phyloP scores from a whole-genome alignment of 2,797 vertebrate species.

The Acridotheres tristis region DNA sequence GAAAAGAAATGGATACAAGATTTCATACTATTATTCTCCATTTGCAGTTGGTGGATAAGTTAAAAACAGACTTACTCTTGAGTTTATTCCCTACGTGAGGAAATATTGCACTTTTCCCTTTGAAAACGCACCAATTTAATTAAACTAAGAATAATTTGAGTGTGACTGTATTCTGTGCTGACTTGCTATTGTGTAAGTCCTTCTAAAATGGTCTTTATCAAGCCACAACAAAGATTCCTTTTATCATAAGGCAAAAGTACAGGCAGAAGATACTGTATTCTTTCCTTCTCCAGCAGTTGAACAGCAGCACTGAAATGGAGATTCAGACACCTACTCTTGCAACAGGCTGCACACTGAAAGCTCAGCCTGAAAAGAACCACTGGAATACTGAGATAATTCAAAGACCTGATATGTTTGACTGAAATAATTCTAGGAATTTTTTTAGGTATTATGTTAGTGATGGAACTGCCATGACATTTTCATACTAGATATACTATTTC shows the following conservation, averaged over 20 bases:
- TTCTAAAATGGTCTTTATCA: constrained; percentile 3
- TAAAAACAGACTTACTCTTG: not conserved
- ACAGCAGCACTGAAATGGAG: not conserved
- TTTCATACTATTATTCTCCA: not conserved
- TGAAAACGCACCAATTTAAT: not conserved
- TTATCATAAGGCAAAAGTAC: not conserved
- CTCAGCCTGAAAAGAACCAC: not conserved
- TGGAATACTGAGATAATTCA: constrained; percentile 16
- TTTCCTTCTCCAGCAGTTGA: not conserved
- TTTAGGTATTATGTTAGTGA: not conserved
- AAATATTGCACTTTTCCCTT: not conserved
- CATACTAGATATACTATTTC: not conserved
- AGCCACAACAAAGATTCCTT: not conserved
- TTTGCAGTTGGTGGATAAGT: not conserved
- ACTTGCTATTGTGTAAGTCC: constrained; percentile 4
- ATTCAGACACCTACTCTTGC: not conserved
- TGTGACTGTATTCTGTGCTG: not conserved
- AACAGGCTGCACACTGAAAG: not conserved
- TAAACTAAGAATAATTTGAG: constrained; percentile 12
- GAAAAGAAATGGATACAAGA: not conserved
- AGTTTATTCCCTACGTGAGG: not conserved
- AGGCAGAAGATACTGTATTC: not conserved
- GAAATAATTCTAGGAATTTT: not conserved
- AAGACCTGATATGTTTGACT: not conserved
- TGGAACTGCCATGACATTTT: not conserved